These are phyloP conservation scores for Anorthoa munda DNA, from an alignment of 2,888 invertebrate genomes.

Conservation along the genomic window DNA sequence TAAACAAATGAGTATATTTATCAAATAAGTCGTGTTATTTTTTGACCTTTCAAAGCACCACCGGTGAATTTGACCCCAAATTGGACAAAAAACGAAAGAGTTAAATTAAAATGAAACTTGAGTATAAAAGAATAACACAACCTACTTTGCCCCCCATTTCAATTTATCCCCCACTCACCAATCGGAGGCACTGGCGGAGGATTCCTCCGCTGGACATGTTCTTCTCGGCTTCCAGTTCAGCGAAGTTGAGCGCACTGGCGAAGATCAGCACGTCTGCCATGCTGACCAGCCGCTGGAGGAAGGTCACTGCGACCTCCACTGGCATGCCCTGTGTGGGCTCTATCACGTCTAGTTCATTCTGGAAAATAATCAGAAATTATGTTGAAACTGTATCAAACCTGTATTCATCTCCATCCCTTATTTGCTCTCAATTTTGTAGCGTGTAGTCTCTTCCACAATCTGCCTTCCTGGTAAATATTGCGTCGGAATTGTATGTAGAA, in stretches of 20 bases:
- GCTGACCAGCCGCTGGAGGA: constrained; percentile 99
- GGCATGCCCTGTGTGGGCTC: constrained; percentile 99
- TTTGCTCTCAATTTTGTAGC: not conserved
- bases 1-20: not conserved
- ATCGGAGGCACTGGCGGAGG: constrained; percentile 97
- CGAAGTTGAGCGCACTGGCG: constrained; percentile 99
- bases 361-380: not conserved
- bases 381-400: too few species aligned
- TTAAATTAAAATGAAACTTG: too few species aligned
- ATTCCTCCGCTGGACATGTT: constrained; percentile 99
- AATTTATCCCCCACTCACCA: constrained; percentile 91
- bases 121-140: constrained; percentile 34
- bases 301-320: constrained; percentile 99
- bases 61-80: too few species aligned
- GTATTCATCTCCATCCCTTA: not conserved
- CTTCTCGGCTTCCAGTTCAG: constrained; percentile 99
- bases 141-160: constrained; percentile 1
- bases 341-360: constrained; percentile 99
- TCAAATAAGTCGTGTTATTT: constrained; percentile 40
- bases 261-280: constrained; percentile 99
- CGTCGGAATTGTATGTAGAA: not conserved
- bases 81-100: too few species aligned
- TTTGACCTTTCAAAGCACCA: not conserved
- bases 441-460: not conserved
- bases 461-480: not conserved